Conservation (phyloP, 2,888 invertebrate species). For the Molorchus minor region DNA sequence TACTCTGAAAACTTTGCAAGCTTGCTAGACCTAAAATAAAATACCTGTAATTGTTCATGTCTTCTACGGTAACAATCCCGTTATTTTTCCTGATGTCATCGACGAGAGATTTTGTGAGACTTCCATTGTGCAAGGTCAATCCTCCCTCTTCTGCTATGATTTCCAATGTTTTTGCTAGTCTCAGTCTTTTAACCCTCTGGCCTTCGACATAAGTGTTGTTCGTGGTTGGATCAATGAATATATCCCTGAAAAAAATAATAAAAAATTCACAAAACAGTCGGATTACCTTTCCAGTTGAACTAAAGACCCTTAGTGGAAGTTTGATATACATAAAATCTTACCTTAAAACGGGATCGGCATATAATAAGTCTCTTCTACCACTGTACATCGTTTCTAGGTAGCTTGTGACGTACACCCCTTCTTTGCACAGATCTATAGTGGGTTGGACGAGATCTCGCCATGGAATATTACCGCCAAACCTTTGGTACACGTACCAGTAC, state of each 20-base stretch:
- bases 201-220: constrained; percentile 44
- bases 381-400: constrained; percentile 50
- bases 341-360: constrained; percentile 46
- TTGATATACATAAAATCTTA: constrained; percentile 33
- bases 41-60: constrained; percentile 77
- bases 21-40: background rate
- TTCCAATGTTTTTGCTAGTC: constrained; percentile 65
- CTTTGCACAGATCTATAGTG: constrained; percentile 76
- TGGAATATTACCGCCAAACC: constrained; percentile 68
- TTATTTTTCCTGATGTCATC: constrained; percentile 64
- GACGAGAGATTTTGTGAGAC: constrained; percentile 61
- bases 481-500: constrained; percentile 78
- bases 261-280: too few relatives aligned
- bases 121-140: constrained; percentile 68
- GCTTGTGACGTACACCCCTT: constrained; percentile 74
- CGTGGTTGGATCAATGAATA: constrained; percentile 48
- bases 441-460: constrained; percentile 85
- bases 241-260: constrained; percentile 44
- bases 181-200: constrained; percentile 39
- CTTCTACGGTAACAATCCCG: constrained; percentile 81
- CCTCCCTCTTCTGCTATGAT: constrained; percentile 66
- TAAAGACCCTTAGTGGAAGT: too few relatives aligned
- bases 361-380: constrained; percentile 30
- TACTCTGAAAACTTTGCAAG: background rate
- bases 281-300: too few relatives aligned